A percentile compares a stretch with the other conserved stretches of the same genome.
phyloP scores from a whole-genome alignment of 2,113 vertebrate genomes.

The Charina bottae region DNA sequence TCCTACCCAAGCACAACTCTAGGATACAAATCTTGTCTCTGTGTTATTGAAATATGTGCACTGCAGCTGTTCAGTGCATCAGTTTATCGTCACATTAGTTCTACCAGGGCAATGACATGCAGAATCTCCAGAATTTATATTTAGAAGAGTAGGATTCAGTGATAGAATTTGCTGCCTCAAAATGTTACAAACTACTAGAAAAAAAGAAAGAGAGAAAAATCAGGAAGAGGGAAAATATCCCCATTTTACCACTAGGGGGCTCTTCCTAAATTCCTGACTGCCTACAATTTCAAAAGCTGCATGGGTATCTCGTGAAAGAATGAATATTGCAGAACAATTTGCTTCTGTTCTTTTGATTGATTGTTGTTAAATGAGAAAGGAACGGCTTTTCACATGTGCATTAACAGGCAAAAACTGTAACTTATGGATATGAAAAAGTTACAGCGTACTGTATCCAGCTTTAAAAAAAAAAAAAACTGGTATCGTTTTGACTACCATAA shows the following conservation, averaged over 20 bases:
- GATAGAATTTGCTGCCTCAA: neutral
- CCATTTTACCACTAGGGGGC: constrained; percentile 16
- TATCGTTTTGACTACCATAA: neutral
- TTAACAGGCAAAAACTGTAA: neutral
- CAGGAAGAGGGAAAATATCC: neutral
- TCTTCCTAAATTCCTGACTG: neutral
- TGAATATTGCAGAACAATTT: neutral
- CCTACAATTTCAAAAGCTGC: neutral
- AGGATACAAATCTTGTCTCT: neutral
- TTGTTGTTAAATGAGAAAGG: neutral
- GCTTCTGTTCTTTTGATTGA: neutral
- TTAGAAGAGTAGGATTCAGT: neutral
- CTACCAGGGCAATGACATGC: neutral
- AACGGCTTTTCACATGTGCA: neutral
- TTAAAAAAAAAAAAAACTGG: neutral
- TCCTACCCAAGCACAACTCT: neutral
- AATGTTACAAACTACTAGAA: neutral
- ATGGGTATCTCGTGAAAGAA: neutral
- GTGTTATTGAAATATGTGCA: neutral
- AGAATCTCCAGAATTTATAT: neutral
- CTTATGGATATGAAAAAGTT: neutral
- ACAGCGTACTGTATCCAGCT: neutral
- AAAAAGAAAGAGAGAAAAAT: neutral
- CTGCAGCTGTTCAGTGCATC: neutral
- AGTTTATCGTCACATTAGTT: neutral